phyloP scores from a whole-genome alignment of 2,888 invertebrate genomes.

The Cephus runcator region DNA sequence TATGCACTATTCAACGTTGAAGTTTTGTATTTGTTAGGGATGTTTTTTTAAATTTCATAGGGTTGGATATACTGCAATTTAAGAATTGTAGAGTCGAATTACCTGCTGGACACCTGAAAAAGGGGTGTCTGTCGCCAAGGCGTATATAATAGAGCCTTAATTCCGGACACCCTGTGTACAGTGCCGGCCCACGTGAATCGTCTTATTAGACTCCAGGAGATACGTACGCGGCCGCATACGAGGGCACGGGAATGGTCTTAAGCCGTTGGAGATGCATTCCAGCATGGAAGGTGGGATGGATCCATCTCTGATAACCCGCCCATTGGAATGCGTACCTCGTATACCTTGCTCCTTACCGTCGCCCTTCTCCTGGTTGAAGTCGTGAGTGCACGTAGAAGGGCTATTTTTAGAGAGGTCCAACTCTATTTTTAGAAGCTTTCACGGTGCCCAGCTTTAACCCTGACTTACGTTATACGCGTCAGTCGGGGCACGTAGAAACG shows the following conservation, averaged over 20 bases:
- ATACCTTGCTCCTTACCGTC: conserved; percentile 44
- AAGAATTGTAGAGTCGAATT: not conserved
- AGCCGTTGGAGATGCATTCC: conserved; percentile 30
- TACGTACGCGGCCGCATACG: not conserved
- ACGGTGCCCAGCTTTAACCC: conserved; percentile 61
- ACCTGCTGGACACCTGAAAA: not conserved
- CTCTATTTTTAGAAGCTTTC: conserved; percentile 62
- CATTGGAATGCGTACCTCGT: conserved; percentile 60
- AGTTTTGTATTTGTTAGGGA: not conserved
- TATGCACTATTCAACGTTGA: not conserved
- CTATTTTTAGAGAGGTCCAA: conserved; percentile 62
- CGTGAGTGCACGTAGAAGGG: conserved; percentile 26
- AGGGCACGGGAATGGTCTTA: not conserved
- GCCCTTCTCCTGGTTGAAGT: conserved; percentile 7
- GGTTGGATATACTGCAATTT: not conserved
- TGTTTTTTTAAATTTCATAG: not conserved
- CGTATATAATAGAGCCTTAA: not conserved
- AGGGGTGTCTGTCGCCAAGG: not conserved
- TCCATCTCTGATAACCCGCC: conserved; percentile 63
- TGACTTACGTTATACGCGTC: conserved; percentile 55
- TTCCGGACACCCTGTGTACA: conserved; percentile 6
- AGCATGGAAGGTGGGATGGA: conserved; percentile 59
- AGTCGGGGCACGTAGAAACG: conserved; percentile 31
- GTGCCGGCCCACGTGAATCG: conserved; percentile 8
- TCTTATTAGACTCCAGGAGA: not conserved